These are phyloP conservation scores for Caenorhabditis sp. DNA, from an alignment of 2,888 invertebrate species.

Conservation along the genomic window DNA sequence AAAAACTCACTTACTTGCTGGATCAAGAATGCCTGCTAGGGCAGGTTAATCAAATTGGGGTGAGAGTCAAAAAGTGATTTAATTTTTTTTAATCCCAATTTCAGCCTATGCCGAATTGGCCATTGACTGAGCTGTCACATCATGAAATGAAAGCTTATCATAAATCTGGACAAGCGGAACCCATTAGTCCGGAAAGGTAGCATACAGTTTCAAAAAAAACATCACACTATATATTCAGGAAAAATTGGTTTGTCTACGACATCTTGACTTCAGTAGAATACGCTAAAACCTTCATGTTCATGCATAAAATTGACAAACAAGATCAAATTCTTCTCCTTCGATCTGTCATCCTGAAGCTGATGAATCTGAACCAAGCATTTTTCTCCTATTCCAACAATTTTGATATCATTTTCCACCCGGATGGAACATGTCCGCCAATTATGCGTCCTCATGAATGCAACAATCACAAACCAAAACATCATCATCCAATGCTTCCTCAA, in stretches of 20 bases:
- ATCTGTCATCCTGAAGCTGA: conserved; percentile 55
- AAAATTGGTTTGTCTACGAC: conserved; percentile 71
- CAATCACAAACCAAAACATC: neutral
- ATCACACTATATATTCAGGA: conserved; percentile 17
- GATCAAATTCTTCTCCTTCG: conserved; percentile 59
- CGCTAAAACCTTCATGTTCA: conserved; percentile 72
- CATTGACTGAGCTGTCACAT: conserved; percentile 19
- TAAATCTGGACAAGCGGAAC: conserved; percentile 13
- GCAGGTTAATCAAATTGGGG: conserved; percentile 58
- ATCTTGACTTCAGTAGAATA: conserved; percentile 69
- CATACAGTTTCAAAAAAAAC: no score
- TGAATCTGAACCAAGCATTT: conserved; percentile 65
- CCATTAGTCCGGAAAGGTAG: conserved; percentile 38
- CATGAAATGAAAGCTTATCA: conserved; percentile 38
- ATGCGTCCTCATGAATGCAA: neutral
- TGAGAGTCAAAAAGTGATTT: no score
- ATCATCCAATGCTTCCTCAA: no score
- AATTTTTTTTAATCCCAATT: no score
- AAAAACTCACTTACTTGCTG: conserved; percentile 21
- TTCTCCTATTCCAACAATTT: conserved; percentile 67
- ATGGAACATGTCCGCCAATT: conserved; percentile 64
- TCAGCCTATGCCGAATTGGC: conserved; percentile 67
- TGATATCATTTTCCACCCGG: conserved; percentile 64
- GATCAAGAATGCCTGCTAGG: conserved; percentile 46
- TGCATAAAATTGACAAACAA: conserved; percentile 54